Evolutionary conservation across 2,888 invertebrate genomes (phyloP), one percentile per base, ranked within the genome.

Genomic region (Drosophila melanosoma): DNA sequence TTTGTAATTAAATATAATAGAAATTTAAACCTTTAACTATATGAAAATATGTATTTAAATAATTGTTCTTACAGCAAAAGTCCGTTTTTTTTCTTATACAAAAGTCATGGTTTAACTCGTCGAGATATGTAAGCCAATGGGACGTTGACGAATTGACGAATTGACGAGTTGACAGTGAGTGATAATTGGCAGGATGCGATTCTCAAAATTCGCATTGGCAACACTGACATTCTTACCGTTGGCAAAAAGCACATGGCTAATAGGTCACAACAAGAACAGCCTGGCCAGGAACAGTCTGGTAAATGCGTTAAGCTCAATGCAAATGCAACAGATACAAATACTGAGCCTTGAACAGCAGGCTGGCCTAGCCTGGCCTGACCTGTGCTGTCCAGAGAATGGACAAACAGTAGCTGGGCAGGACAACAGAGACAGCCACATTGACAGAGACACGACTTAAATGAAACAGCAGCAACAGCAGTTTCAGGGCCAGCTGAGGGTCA

Each of bases 241-340:
- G 35, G n/a, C 26, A 36, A 29, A 12, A 29, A 54, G 11, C 36
- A 36, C 15, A 17, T 23, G 35, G 15, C 53, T 4, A 23, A 36
- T 11, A 56, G 54, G 54, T 56, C 62, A 26, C 66, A 45, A 54
- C 61, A 62, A 54, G 26, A 49, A 53, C 40, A 51, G 49, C 45
- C 49, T 42, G 64, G 58, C 36, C 64, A 76, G n/a, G n/a, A n/a
- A n/a, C n/a, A n/a, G n/a, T n/a, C n/a, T 49, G 57, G 42, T 45
- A 42, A 45, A 61, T 72, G 64, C 64, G 75, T 74, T 65, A 77
- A 76, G 74, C 65, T 63, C 76, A 60, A 65, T 45, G 77, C 64
- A 77, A 77, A 74, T 74, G 77, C 77, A 77, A 77, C 77, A 78
- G 77, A 78, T 74, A 67, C 75, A 68, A 65, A 62, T 58, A 68